phyloP scores from a whole-genome alignment of 2,797 vertebrate genomes.

The Myioborus melanocephalus region DNA sequence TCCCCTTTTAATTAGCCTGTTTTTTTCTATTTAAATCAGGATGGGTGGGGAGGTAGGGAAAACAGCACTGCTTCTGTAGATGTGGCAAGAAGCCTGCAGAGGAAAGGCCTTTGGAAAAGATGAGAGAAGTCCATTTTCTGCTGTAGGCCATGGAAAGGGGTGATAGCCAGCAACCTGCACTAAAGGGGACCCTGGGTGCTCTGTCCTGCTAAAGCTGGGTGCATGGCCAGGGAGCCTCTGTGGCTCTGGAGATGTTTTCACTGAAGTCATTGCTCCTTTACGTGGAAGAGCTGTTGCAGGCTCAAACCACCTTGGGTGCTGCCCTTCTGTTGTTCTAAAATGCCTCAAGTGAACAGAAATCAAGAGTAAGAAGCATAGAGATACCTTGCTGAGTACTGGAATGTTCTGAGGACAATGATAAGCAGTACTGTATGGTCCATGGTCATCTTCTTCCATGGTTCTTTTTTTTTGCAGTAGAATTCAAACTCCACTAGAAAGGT shows the following conservation, averaged over 20 bases:
- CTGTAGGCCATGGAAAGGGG: background rate
- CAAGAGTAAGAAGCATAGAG: background rate
- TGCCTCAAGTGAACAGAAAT: background rate
- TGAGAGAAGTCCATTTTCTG: background rate
- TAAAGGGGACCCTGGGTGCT: background rate
- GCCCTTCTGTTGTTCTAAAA: background rate
- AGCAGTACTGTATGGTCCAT: background rate
- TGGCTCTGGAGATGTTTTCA: rapidly evolving
- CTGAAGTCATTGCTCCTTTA: background rate
- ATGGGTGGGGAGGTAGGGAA: no score
- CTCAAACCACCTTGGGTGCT: background rate
- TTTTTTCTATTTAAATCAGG: background rate
- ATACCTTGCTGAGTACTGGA: background rate
- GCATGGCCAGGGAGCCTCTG: background rate
- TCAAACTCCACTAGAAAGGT: background rate
- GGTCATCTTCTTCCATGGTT: background rate
- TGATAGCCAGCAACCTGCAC: background rate
- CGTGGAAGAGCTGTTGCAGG: background rate
- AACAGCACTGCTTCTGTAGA: background rate
- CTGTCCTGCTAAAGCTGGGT: background rate
- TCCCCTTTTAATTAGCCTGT: background rate
- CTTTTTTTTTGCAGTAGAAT: background rate
- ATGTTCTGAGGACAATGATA: background rate
- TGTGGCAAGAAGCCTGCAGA: background rate
- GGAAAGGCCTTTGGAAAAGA: background rate